Conservation (phyloP, 2,113 vertebrate species). For the Camelus bactrianus region DNA sequence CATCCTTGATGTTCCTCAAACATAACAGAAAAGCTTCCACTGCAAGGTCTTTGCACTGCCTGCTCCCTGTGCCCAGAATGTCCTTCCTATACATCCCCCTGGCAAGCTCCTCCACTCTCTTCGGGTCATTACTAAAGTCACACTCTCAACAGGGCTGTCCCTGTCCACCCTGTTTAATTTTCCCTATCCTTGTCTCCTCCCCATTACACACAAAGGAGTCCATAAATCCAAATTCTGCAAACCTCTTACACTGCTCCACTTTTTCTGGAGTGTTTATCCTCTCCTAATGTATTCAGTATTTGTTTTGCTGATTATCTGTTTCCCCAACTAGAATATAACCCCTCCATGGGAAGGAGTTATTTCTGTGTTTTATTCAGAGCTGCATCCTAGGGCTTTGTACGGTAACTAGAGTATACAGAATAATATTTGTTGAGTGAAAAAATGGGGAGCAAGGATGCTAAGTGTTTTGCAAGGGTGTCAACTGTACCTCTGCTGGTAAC, state of each 20-base stretch:
- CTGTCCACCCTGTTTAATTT: neutral
- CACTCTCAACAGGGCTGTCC: neutral
- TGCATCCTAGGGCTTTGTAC: neutral
- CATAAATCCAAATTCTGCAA: neutral
- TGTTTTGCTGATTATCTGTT: neutral
- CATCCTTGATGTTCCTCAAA: neutral
- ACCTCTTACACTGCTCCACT: neutral
- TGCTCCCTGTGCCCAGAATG: neutral
- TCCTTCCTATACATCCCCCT: neutral
- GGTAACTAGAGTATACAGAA: neutral
- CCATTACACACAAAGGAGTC: neutral
- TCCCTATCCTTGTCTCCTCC: neutral
- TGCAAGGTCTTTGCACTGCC: neutral
- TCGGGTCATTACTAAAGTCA: neutral
- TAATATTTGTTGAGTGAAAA: neutral
- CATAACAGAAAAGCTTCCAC: neutral
- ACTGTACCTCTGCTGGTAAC: neutral
- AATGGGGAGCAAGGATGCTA: neutral
- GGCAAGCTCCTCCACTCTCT: neutral
- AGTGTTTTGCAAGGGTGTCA: neutral
- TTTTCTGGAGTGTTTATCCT: neutral
- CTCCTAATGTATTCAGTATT: neutral
- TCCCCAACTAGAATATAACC: slow-evolving; percentile 22
- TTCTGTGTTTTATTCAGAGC: slow-evolving; percentile 1
- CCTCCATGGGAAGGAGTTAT: neutral